Evolutionary conservation across 23 tunicate genomes (phyloP), one percentile per base, ranked within the genome.

Genomic region (Halocynthia roretzi): DNA sequence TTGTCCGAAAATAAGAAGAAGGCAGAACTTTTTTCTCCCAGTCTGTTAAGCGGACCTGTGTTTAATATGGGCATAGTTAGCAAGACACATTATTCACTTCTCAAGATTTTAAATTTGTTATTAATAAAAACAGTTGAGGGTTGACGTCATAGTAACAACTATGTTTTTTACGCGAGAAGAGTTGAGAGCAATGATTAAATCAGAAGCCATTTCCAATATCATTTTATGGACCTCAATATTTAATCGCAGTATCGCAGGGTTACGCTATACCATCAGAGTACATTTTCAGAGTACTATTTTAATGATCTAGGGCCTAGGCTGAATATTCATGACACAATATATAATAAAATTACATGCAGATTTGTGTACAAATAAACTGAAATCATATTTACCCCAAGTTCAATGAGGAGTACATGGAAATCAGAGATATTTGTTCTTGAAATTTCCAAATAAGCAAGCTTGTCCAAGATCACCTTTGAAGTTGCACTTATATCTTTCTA

Each of bases 11-110:
- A 70, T 89, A 89, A 8, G 76, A 51, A n/a, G 70, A 73, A 8
- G 86, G 77, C 54, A 89, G 71, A 50, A 58, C 86, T 14, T 80
- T 84, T 51, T 82, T 68, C 69, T 89, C 76, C 96, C 96, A 89
- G 57, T 89, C 96, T 23, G 64, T 58, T 7, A 84, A 31, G n/a
- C 96, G 81, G 22, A 78, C 78, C 96, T 89, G 84, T 17, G 56
- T 20, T 14, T 14, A 58, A 14, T 58, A 14, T 1, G 63, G 63
- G 63, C 15, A 58, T 58, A n/a, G 17, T 58, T 15, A 58, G 17
- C 63, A 14, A 15, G 2, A 14, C 63, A n/a, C 44, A 31, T 31
- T 31, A 31, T 31, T 31, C 44, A 31, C 44, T 31, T 31, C 44
- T 31, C 4, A 31, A 31, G 44, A 31, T 31, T 31, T 31, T 31